Evolutionary conservation across 1,140 invertebrate species (phyloP).

Genomic region (Hylyphantes graminicola): DNA sequence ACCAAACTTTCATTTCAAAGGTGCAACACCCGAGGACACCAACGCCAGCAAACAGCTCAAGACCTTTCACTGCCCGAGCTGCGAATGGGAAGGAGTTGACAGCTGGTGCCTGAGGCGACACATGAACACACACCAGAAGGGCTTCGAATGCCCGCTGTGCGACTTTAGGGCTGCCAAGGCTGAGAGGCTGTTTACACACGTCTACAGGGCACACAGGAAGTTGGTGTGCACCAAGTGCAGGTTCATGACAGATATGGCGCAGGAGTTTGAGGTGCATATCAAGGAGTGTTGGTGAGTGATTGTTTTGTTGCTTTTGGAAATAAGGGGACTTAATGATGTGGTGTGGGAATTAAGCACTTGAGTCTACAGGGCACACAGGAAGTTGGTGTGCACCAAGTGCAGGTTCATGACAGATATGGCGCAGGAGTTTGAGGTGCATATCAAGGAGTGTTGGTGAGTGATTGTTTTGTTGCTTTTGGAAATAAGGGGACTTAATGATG

Average conservation of each 20-base stretch:
- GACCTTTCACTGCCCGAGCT: constrained; percentile 85
- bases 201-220: constrained; percentile 90
- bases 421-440: constrained; percentile 79
- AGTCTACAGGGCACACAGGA: constrained; percentile 91
- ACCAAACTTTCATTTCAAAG: not conserved
- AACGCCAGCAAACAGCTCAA: constrained; percentile 65
- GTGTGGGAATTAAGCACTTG: no score
- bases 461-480: no score
- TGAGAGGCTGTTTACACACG: constrained; percentile 88
- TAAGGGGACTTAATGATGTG: no score
- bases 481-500: no score
- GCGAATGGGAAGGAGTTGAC: constrained; percentile 89
- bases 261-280: constrained; percentile 79
- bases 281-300: constrained; percentile 72
- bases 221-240: constrained; percentile 87
- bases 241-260: constrained; percentile 83
- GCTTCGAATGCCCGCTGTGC: constrained; percentile 87
- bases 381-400: constrained; percentile 87
- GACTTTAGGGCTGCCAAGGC: constrained; percentile 91
- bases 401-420: constrained; percentile 85
- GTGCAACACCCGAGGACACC: not conserved
- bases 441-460: constrained; percentile 72
- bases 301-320: no score
- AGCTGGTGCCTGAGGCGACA: constrained; percentile 93
- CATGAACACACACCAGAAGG: constrained; percentile 90